Evolutionary conservation across 2,888 invertebrate genomes (phyloP), one percentile per base, ranked within the genome.

Genomic region (Hirtodrosophila histrioides): DNA sequence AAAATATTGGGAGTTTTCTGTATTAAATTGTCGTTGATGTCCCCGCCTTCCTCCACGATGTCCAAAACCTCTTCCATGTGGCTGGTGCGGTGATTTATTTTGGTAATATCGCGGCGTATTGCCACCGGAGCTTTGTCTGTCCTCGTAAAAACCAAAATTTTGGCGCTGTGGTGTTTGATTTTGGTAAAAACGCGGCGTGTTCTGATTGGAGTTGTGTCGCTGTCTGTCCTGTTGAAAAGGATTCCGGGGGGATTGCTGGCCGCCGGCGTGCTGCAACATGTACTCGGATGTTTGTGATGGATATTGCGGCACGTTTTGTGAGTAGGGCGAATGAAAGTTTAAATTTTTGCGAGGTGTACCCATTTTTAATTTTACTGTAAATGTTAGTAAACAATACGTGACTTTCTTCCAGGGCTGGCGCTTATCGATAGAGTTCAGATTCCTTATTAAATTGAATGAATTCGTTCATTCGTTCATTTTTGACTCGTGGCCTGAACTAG

Each of bases 241-340:
- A 3, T 35, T 23, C 4, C 1, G 40, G 0, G 57, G 37, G 0
- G 53, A 33, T 40, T 81, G 82, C 6, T 37, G 61, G 40, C 43
- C 89, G 58, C 90, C 90, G 43, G 86, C 65, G 41, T 90, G 90
- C 35, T 89, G 76, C 0, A 89, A 78, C 56, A 88, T 78, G 62
- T 86, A 91, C 17, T 86, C 89, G 3, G 78, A 72, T 0, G 88
- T 76, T 44, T 91, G 91, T n/a, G 91, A 91, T 0, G 91, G 91
- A 74, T 91, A 91, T 37, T 86, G 79, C 0, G 65, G 45, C 17
- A 75, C 27, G 17, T 75, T 73, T 24, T 82, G 75, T 4, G 79
- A 70, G 35, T 89, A 90, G 0, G 90, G 89, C 2, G 90, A 81
- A 17, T 67, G 74, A 23, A 81, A 84, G 37, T 62, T 74, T 3